A percentile compares a stretch with the other conserved stretches of the same genome.
Conservation (phyloP, 2,797 vertebrate species). For the Perodicticus potto region DNA sequence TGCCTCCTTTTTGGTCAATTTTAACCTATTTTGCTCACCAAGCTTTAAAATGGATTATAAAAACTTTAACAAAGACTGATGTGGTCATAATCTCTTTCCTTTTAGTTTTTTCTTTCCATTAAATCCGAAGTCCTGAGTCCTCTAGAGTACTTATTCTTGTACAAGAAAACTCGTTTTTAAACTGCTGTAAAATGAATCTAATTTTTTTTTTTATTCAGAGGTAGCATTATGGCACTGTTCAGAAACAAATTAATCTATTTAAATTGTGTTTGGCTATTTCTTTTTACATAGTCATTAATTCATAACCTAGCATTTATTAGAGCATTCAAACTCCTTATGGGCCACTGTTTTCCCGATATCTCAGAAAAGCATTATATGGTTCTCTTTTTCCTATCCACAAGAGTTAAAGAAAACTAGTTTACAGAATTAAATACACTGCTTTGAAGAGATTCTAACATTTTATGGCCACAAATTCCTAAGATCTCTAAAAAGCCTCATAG, state of each 20-base stretch:
- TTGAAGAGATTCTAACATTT: neutral
- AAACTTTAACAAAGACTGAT: neutral
- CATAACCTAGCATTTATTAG: neutral
- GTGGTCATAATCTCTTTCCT: neutral
- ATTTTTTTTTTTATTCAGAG: neutral
- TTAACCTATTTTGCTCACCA: neutral
- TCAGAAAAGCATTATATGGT: neutral
- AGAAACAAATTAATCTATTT: neutral
- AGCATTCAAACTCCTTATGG: neutral
- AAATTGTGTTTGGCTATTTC: conserved; percentile 7
- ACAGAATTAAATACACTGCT: neutral
- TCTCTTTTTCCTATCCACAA: neutral
- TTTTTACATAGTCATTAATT: neutral
- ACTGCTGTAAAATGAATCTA: neutral
- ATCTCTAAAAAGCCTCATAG: neutral
- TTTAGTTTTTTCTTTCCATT: neutral
- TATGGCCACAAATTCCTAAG: neutral
- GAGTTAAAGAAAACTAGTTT: neutral
- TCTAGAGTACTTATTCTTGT: neutral
- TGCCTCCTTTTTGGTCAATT: neutral
- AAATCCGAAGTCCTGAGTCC: neutral
- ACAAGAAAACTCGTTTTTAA: neutral
- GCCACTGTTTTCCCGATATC: neutral
- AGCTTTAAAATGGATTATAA: neutral
- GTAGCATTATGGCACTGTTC: neutral